phyloP scores from a whole-genome alignment of 1,140 invertebrate species.

The Sogatella furcifera region DNA sequence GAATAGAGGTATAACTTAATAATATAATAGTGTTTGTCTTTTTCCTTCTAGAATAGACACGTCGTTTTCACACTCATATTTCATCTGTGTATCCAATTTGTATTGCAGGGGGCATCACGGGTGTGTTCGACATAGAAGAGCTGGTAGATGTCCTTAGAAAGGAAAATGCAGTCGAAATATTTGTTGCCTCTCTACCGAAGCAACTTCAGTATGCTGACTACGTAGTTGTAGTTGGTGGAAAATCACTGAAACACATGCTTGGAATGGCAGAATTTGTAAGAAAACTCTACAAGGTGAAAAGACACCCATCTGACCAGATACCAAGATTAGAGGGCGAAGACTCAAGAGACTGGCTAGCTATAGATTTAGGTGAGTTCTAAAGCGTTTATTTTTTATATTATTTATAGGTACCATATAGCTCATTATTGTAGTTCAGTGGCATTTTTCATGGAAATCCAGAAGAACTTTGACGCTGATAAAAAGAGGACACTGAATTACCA shows the following conservation, averaged over 20 bases:
- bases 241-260: constrained; percentile 59
- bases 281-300: constrained; percentile 68
- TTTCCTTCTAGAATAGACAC: no score
- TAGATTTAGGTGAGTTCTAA: constrained; percentile 65
- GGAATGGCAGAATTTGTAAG: constrained; percentile 66
- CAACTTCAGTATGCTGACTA: constrained; percentile 71
- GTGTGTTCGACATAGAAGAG: constrained; percentile 81
- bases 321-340: constrained; percentile 66
- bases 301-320: constrained; percentile 46
- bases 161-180: constrained; percentile 71
- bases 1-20: no score
- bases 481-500: no score
- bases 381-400: no score
- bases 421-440: no score
- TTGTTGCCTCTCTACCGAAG: constrained; percentile 63
- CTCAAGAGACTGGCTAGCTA: constrained; percentile 71
- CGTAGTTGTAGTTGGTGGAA: constrained; percentile 64
- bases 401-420: no score
- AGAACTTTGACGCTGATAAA: no score
- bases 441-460: no score
- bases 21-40: no score
- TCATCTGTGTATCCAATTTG: constrained; percentile 4
- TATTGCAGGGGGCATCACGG: constrained; percentile 57
- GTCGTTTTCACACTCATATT: no score
- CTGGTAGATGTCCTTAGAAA: constrained; percentile 60